Evolutionary conservation across 2,113 vertebrate species (phyloP), one percentile per base, ranked within the genome.

Genomic region (Pelvicachromis taeniatus): DNA sequence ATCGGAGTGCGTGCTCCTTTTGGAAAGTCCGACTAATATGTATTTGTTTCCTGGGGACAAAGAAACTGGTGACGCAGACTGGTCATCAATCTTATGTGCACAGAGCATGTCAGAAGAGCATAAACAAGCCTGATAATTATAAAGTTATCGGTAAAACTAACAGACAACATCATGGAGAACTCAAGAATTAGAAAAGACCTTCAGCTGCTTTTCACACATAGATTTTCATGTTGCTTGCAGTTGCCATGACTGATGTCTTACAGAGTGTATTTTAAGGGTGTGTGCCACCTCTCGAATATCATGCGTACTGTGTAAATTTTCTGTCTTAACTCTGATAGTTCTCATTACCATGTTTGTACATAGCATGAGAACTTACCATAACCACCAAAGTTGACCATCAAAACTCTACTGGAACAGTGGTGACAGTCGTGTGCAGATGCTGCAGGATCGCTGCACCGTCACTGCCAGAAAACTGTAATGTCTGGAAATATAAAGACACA

Each of bases 251-350:
- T 70, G 1, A 42, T 70, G 13, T 45, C 8, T 2, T 70, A 45
- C 1, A 3, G 21, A 29, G 65, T 73, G 23, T 26, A 45, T 70
- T 70, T 73, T 26, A 73, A 29, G 21, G 65, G 40, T 0, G 21
- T 29, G 6, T 68, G 63, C 7, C 0, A 0, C 38, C 1, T 26
- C n/a, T 29, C 0, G 1, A 14, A 4, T 9, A 68, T 68, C 0
- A 42, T 42, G 4, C 42, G 40, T 40, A 4, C 65, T 73, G 0
- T 73, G 65, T 29, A 73, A 48, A 73, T 73, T 48, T 73, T 14
- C 40, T 17, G 48, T 17, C 14, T 50, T 17, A 16, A 33, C 59
- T 38, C 59, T 63, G 1, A 45, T 16, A 17, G 48, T 7, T 50
- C 16, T 50, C 7, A 6, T 17, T 50, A 50, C 48, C 3, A 1